Evolutionary conservation across 1,140 invertebrate species (phyloP).

Genomic region (Pseudomyrmex gracilis): DNA sequence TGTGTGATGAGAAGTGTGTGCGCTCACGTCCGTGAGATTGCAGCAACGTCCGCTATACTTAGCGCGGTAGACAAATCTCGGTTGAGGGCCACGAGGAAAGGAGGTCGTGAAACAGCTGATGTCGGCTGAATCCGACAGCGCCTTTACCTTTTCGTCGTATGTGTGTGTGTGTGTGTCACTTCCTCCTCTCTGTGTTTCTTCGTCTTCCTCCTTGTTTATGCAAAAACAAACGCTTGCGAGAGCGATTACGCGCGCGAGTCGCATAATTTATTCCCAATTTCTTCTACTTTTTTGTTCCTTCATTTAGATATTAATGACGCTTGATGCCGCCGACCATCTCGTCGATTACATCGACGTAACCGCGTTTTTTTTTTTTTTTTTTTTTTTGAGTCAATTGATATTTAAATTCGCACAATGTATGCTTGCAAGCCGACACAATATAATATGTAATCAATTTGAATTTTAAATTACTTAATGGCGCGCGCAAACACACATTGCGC

Average conservation of each 20-base stretch:
- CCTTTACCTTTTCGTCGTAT: neutral
- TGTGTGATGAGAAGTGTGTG: constrained; percentile 42
- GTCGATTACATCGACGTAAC: neutral
- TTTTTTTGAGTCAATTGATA: neutral
- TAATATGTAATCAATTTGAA: neutral
- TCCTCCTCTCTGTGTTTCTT: neutral
- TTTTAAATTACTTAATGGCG: too few relatives aligned
- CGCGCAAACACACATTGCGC: too few relatives aligned
- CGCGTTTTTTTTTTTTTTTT: neutral
- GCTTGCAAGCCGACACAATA: neutral
- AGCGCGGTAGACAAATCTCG: constrained; percentile 78
- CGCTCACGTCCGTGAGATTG: constrained; percentile 63
- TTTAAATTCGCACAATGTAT: neutral
- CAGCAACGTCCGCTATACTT: constrained; percentile 77
- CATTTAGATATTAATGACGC: neutral
- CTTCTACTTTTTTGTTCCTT: neutral
- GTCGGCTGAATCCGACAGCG: constrained; percentile 43
- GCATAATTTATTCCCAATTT: neutral
- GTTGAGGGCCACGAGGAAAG: constrained; percentile 76
- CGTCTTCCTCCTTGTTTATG: neutral
- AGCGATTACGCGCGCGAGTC: neutral
- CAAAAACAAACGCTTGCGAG: neutral
- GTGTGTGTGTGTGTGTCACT: neutral
- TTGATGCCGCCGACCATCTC: neutral
- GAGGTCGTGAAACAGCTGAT: constrained; percentile 78